Evolutionary conservation across 2,797 vertebrate genomes (phyloP).

Genomic region (Lacerta agilis): DNA sequence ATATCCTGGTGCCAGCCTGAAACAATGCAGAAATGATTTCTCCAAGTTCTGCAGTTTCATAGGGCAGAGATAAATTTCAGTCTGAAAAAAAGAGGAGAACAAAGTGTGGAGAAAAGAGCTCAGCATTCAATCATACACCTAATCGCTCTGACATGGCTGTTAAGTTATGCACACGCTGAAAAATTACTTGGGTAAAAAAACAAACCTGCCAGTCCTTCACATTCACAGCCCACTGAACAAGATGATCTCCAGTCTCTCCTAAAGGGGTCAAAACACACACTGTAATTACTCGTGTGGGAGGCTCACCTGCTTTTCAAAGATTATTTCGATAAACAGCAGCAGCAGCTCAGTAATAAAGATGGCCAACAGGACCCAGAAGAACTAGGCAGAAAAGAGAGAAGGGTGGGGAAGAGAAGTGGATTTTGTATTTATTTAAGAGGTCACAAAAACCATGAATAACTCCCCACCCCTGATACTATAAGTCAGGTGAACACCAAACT

Average conservation of each 20-base stretch:
- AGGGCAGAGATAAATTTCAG: neutral
- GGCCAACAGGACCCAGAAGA: conserved; percentile 89
- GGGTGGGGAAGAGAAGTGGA: neutral
- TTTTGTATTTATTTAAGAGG: neutral
- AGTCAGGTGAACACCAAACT: no score
- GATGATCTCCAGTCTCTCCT: neutral
- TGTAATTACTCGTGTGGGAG: neutral
- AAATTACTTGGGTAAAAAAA: neutral
- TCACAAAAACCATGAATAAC: neutral
- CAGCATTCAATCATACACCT: neutral
- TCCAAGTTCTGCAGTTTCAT: neutral
- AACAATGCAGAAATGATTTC: neutral
- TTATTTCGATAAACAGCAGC: conserved; percentile 82
- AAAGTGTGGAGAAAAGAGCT: neutral
- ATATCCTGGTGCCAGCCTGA: neutral
- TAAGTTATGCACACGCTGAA: neutral
- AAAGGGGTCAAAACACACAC: neutral
- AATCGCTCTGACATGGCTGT: neutral
- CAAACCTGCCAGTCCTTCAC: neutral
- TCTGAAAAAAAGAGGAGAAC: neutral
- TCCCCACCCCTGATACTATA: no score
- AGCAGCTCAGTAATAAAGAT: conserved; percentile 86
- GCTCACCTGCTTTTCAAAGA: conserved; percentile 88
- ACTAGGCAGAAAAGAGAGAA: conserved; percentile 73
- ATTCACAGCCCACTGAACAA: neutral